phyloP scores from a whole-genome alignment of 2,797 vertebrate genomes.

The Pteropus rufus region DNA sequence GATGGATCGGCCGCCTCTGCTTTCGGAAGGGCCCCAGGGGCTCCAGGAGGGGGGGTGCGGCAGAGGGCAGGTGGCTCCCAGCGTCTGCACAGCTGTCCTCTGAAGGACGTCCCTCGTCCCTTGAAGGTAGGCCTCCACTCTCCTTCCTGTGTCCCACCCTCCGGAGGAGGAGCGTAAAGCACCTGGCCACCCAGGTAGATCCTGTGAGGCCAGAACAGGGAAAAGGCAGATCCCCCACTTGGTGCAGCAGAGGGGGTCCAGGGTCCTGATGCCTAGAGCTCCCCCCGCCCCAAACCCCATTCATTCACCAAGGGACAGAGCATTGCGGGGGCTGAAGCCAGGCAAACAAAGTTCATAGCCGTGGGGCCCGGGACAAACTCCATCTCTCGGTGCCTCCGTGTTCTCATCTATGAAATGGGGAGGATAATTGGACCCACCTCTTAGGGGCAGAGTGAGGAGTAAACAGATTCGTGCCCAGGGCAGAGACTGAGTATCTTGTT shows the following conservation, averaged over 20 bases:
- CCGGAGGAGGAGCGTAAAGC: not conserved
- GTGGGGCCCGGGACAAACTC: fast-evolving
- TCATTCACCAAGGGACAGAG: not conserved
- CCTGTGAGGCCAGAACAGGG: not conserved
- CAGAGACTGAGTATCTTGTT: not conserved
- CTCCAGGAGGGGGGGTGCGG: not conserved
- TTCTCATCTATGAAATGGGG: not conserved
- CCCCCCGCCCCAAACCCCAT: fast-evolving
- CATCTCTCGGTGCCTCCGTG: not conserved
- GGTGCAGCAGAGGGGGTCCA: not conserved
- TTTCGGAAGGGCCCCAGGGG: no score
- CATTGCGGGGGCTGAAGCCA: no score
- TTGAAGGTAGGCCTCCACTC: not conserved
- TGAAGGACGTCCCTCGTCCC: not conserved
- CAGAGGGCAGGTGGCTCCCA: not conserved
- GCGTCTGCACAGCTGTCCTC: not conserved
- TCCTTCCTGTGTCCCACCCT: not conserved
- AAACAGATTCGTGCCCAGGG: fast-evolving
- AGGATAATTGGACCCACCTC: not conserved
- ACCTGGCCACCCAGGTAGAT: not conserved
- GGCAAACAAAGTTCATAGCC: not conserved
- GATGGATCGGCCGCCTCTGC: no score
- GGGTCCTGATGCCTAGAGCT: no score
- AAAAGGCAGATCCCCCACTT: not conserved
- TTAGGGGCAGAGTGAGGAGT: not conserved